Base-by-base conservation (phyloP, 2,797 vertebrate species). In the Macroramphosus scolopax region DNA sequence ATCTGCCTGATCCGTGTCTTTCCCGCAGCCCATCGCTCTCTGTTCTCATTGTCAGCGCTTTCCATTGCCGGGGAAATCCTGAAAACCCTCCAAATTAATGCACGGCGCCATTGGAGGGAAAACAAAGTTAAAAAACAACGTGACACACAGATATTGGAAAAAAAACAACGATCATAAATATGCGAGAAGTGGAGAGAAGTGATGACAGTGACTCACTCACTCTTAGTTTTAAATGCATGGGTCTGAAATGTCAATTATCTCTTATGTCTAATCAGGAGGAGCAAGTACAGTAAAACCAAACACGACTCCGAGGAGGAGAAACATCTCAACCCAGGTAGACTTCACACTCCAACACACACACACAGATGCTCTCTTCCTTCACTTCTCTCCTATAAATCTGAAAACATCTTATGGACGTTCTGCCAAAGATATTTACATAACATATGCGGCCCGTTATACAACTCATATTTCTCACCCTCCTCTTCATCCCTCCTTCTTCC, bases 271-370 rank as follows among this genome's bases (percentile, higher is more conserved):
- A 43, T 53, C 80, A 98, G 96, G 81, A 92, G 95, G 77, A 97
- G 93, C 70, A 98, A 98, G 79, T 98, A 98, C 91, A 95, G 95
- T 74, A 97, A 98, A 82, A 93, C 96, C n/a, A 98, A 98, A 79
- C 96, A 98, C 72, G 96, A 98, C 73, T 94, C 95, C 1, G 96
- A 98, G 72, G 96, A 98, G 82, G 96, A 98, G 83, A 98, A 98
- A 17, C 95, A 98, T 85, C 88, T 98, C 61, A 97, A 98, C 78
- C 95, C 97, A 94, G 96, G 96, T 98, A 92, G 48, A 72, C 18
- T 25, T 10, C 25, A 37, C n/a, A 41, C 40, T 12, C 22, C 30
- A n/a, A 20, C 26, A 22, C 11, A n/a, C 15, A 49, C 32, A 54
- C 24, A 46, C 34, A 14, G 44, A 49, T 49, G 38, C 29, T 64